Percentiles rank a stretch among this genome's conserved stretches.
Conservation (phyloP, 2,888 invertebrate genomes). For the Trachelus tabidus region DNA sequence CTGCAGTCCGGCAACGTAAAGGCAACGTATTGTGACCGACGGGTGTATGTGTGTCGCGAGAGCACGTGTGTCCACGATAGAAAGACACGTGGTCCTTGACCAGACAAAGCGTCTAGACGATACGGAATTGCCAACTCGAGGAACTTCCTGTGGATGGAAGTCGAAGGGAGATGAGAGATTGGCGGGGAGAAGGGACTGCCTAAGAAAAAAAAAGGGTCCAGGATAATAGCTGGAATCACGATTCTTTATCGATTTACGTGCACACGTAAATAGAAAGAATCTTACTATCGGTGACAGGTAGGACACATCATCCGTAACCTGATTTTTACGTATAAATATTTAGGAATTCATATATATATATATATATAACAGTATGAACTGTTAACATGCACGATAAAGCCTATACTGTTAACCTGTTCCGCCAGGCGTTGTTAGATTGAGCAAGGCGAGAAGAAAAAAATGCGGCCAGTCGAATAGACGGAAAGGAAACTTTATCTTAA, state of each 20-base stretch:
- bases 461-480: neutral
- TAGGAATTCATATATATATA: no score
- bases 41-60: neutral
- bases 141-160: neutral
- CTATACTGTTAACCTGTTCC: neutral
- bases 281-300: neutral
- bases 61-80: neutral
- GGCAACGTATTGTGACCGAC: neutral
- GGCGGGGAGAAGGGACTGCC: neutral
- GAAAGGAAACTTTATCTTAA: neutral
- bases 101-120: constrained; percentile 2
- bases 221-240: neutral
- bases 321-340: neutral
- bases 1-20: neutral
- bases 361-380: no score
- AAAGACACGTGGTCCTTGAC: constrained; percentile 2
- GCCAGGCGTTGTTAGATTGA: neutral
- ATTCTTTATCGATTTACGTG: neutral
- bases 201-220: neutral
- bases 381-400: no score
- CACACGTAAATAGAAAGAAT: neutral
- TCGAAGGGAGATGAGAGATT: neutral
- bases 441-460: neutral
- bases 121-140: neutral
- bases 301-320: neutral